phyloP scores from a whole-genome alignment of 2,888 invertebrate species.

The Dromius quadrimaculatus region DNA sequence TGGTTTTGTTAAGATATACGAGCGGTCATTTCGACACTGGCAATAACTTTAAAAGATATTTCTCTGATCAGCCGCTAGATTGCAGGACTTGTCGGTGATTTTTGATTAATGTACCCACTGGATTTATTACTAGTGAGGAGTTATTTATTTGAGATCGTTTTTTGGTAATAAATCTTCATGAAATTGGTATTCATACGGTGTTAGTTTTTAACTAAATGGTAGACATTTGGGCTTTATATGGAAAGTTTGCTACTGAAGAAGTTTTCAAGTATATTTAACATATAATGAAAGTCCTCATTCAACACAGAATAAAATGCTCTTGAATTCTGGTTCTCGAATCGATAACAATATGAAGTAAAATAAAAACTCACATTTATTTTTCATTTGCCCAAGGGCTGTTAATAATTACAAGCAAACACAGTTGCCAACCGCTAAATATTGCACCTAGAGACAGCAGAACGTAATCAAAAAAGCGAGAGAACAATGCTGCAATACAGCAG shows the following conservation, averaged over 20 bases:
- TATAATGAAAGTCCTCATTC: background rate
- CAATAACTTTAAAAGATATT: constrained; percentile 49
- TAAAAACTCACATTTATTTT: constrained; percentile 44
- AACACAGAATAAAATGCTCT: background rate
- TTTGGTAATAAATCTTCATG: constrained; percentile 33
- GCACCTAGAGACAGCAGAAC: constrained; percentile 37
- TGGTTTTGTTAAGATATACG: constrained; percentile 49
- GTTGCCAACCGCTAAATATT: constrained; percentile 47
- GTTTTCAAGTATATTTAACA: background rate
- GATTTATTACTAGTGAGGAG: constrained; percentile 36
- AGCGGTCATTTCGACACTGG: constrained; percentile 45
- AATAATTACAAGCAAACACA: constrained; percentile 48
- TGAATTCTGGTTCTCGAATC: constrained; percentile 1
- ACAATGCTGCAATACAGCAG: constrained; percentile 19
- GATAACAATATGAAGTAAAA: constrained; percentile 9
- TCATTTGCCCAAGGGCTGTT: constrained; percentile 40
- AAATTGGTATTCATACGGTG: constrained; percentile 35
- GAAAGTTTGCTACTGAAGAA: background rate
- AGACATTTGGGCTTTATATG: background rate
- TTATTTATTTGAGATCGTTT: constrained; percentile 30
- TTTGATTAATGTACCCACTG: constrained; percentile 34
- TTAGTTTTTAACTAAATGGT: constrained; percentile 36
- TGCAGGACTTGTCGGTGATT: constrained; percentile 38
- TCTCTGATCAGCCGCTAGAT: constrained; percentile 44
- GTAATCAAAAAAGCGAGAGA: constrained; percentile 18